Percentiles rank a stretch among this genome's conserved stretches.
phyloP scores from a whole-genome alignment of 2,797 vertebrate species.

The Tarsius wallacei region DNA sequence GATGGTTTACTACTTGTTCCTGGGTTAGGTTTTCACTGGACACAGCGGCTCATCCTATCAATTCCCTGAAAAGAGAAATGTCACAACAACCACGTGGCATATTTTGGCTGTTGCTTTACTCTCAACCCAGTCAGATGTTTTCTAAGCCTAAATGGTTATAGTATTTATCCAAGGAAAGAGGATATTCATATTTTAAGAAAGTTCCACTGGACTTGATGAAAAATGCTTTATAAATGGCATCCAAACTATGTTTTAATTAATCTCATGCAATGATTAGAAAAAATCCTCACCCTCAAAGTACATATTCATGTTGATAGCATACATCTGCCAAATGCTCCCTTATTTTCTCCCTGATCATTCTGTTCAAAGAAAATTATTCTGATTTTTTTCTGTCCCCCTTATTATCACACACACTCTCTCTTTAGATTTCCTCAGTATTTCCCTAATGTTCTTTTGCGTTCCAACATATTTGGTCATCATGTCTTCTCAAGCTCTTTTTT shows the following conservation, averaged over 20 bases:
- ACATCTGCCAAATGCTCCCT: background rate
- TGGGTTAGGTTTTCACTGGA: conserved; percentile 16
- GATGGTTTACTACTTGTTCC: background rate
- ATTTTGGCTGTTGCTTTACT: background rate
- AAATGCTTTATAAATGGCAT: background rate
- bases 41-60: background rate
- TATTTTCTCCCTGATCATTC: conserved; percentile 10
- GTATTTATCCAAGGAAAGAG: conserved; percentile 1
- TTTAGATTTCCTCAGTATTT: background rate
- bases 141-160: background rate
- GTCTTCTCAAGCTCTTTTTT: too few species aligned
- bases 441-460: background rate
- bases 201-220: background rate
- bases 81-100: background rate
- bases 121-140: conserved; percentile 20
- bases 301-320: conserved; percentile 34
- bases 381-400: background rate
- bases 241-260: background rate
- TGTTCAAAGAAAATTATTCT: conserved; percentile 63
- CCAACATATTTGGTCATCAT: too few species aligned
- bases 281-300: background rate
- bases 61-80: background rate
- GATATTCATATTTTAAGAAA: conserved; percentile 58
- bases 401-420: background rate
- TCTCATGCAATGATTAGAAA: background rate